Evolutionary conservation across 2,113 vertebrate genomes (phyloP), one percentile per base, ranked within the genome.

Genomic region (Ochotona curzoniae): DNA sequence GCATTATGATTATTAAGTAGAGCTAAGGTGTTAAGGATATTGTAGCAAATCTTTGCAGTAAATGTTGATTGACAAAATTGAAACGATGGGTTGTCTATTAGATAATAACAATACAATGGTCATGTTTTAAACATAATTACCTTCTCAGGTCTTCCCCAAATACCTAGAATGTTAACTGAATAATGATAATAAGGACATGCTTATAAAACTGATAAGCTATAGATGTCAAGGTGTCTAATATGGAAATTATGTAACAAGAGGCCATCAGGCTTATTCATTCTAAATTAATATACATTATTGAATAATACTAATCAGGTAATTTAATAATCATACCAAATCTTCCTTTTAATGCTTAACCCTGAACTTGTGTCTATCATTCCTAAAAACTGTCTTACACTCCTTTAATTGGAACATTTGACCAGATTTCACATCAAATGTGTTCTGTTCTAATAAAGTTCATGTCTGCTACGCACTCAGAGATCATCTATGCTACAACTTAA

Each of bases 261-360:
- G 84, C 95, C 95, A 94, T 94, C 63, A 91, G 84, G 81, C 14
- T 61, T 94, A 93, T 81, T 93, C 69, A 64, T 44, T 93, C 74
- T 89, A 80, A 97, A 93, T 91, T 91, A 89, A 89, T 87, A 87
- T 78, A 67, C 78, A 79, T 95, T 93, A 96, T 96, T 94, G 76
- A 94, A 90, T 93, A 93, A n/a, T 87, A 96, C 87, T 94, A 93
- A 95, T 85, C 51, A 87, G 86, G 86, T 94, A 89, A 95, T 96
- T 91, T 95, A 94, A 93, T 96, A 93, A 93, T 67, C 89, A 66
- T 44, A 69, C n/a, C 8, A 7, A 94, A 35, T 25, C 57, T 79
- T 70, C 80, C 18, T 87, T 95, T 69, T 84, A 91, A 81, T 71
- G 20, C 26, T 35, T 86, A 78, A 30, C 3, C 66, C 38, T 87